Evolutionary conservation across 2,888 invertebrate genomes (phyloP).

Genomic region (Leptinotarsa tumamoca): DNA sequence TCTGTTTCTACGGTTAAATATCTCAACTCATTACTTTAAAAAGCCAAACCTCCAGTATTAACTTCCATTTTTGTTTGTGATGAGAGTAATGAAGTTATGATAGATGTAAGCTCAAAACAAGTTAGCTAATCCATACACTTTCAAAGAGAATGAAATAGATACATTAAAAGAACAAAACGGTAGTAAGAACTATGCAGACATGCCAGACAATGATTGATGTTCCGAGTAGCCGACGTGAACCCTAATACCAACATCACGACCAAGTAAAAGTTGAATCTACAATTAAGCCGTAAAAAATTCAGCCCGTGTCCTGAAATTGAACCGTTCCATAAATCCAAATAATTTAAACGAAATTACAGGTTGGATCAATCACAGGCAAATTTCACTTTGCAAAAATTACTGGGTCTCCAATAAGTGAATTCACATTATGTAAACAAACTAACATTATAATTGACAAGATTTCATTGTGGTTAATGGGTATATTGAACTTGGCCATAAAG

Average conservation of each 20-base stretch:
- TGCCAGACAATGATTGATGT: slow-evolving; percentile 18
- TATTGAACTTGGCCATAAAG: slow-evolving; percentile 39
- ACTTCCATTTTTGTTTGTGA: not conserved
- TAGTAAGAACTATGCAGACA: not conserved
- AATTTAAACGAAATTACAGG: slow-evolving; percentile 29
- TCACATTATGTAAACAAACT: slow-evolving; percentile 31
- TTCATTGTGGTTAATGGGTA: slow-evolving; percentile 36
- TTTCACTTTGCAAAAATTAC: slow-evolving; percentile 31
- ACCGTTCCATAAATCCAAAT: slow-evolving; percentile 23
- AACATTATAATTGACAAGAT: slow-evolving; percentile 34
- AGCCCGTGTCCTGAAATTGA: slow-evolving; percentile 18
- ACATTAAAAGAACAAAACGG: not conserved
- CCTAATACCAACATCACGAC: slow-evolving; percentile 23
- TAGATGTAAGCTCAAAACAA: not conserved
- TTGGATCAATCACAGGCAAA: slow-evolving; percentile 33
- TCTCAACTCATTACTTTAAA: no score
- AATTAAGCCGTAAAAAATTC: slow-evolving; percentile 16
- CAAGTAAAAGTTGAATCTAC: slow-evolving; percentile 12
- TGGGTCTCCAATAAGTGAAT: not conserved
- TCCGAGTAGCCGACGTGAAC: slow-evolving; percentile 5
- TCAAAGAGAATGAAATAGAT: not conserved
- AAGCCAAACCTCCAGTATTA: not conserved
- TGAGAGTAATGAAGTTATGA: no score
- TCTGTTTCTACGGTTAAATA: no score
- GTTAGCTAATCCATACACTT: not conserved